Evolutionary conservation across 2,888 invertebrate genomes (phyloP), one percentile per base, ranked within the genome.

Genomic region (Philonicus albiceps): DNA sequence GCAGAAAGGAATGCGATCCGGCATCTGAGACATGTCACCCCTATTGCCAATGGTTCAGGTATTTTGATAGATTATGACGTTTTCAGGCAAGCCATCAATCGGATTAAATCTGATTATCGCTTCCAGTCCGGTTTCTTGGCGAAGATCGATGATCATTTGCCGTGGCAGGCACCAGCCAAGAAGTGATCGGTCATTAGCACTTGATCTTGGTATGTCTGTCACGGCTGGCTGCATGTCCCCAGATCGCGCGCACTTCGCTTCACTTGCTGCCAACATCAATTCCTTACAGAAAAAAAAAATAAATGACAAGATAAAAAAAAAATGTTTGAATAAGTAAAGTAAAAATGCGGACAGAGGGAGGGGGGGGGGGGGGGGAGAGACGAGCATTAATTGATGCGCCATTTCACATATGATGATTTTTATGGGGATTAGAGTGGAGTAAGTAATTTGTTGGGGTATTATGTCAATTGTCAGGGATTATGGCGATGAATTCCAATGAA

Each of bases 21-120:
- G 40, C 53, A 27, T 49, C 27, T 16, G n/a, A 40, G 19, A 22
- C 76, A 80, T 43, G 22, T 53, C 49, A 27, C 80, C 74, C 80
- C 74, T 30, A 49, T 80, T 43, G 31, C 72, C 5, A 55, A 83
- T 72, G 30, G 34, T 37, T 53, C 7, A 27, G 34, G n/a, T 83
- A 83, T 83, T 83, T 83, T 83, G 83, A 83, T 83, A 83, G 83
- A 34, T 83, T 83, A 34, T 83, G 83, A 83, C 83, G 34, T 83
- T 34, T 83, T n/a, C 83, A 72, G 22, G 64, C 31, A 22, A 30
- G 64, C 64, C 43, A 34, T 83, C 72, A 83, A 22, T 83, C 83
- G 22, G 64, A 83, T 64, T 72, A 64, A 83, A 31, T 83, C 40
- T 72, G 34, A 83, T 80, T 80, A 80, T 22, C 53, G 19, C 49